These are phyloP conservation scores for Parnassius smintheus DNA, from an alignment of 2,888 invertebrate genomes.

Conservation along the genomic window DNA sequence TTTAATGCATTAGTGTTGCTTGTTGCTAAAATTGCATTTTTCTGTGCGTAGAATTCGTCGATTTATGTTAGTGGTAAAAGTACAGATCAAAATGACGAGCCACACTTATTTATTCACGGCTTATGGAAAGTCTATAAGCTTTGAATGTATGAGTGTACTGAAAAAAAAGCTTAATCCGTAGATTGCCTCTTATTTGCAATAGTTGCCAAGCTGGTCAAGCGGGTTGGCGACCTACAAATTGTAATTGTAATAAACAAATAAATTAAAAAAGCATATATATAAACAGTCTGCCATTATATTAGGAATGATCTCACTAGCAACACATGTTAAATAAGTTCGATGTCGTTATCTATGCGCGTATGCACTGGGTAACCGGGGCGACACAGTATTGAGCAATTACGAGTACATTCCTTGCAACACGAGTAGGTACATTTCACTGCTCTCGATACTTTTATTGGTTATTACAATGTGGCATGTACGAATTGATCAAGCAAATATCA, in stretches of 20 bases:
- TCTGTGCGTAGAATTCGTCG: neutral
- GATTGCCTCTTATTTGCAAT: too few species aligned
- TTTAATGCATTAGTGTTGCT: slow-evolving; percentile 25
- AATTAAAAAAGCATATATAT: neutral
- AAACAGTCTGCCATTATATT: neutral
- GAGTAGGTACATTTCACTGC: slow-evolving; percentile 34
- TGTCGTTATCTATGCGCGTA: slow-evolving; percentile 31
- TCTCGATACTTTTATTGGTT: slow-evolving; percentile 25
- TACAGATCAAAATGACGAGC: too few species aligned
- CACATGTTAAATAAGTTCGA: neutral
- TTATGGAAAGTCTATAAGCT: too few species aligned
- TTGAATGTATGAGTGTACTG: too few species aligned
- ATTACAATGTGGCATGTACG: neutral
- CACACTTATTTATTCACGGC: too few species aligned
- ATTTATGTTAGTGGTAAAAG: too few species aligned
- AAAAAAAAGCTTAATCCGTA: too few species aligned
- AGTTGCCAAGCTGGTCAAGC: too few species aligned
- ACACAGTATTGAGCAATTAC: slow-evolving; percentile 66
- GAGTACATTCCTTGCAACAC: slow-evolving; percentile 52
- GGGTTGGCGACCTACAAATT: too few species aligned
- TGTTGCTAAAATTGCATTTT: slow-evolving; percentile 9
- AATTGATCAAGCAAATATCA: slow-evolving; percentile 10
- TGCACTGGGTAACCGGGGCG: slow-evolving; percentile 49
- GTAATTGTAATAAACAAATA: neutral
- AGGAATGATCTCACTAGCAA: slow-evolving; percentile 20